phyloP scores from a whole-genome alignment of 2,888 invertebrate species.

The Parnassius mnemosyne region DNA sequence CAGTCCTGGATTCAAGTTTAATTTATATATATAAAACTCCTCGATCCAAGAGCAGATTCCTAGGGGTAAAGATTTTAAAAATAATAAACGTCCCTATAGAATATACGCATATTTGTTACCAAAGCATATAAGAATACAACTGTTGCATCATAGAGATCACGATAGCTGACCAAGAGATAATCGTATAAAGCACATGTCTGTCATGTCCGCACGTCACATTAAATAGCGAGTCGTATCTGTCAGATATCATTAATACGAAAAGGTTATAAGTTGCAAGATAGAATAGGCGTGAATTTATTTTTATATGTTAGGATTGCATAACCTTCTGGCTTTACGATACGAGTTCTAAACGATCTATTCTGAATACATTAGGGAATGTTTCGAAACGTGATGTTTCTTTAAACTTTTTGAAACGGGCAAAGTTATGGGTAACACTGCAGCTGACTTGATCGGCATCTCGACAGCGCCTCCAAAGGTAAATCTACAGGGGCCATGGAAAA shows the following conservation, averaged over 20 bases:
- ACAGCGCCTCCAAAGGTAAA: constrained; percentile 7
- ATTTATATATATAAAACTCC: too few species aligned
- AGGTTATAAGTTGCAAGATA: constrained; percentile 17
- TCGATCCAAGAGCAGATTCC: too few species aligned
- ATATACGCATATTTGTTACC: too few species aligned
- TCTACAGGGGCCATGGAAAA: constrained; percentile 15
- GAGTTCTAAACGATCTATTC: constrained; percentile 22
- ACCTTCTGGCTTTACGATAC: constrained; percentile 15
- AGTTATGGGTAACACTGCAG: constrained; percentile 12
- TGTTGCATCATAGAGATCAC: constrained; percentile 7
- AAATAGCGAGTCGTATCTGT: constrained; percentile 19
- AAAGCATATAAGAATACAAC: neutral
- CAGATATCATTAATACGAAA: constrained; percentile 23
- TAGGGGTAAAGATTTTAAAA: too few species aligned
- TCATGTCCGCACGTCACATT: constrained; percentile 22
- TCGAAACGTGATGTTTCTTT: constrained; percentile 17
- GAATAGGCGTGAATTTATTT: constrained; percentile 26
- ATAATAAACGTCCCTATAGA: too few species aligned
- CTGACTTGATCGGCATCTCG: constrained; percentile 17
- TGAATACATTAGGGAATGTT: constrained; percentile 19
- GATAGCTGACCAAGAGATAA: constrained; percentile 19
- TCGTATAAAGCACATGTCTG: constrained; percentile 14
- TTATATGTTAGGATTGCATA: constrained; percentile 17
- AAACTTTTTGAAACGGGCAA: constrained; percentile 16
- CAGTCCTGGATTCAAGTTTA: too few species aligned